Percentiles rank a stretch among this genome's conserved stretches.
These are phyloP conservation scores for Troglohyphantes excavatus DNA, from an alignment of 2,888 invertebrate genomes.

Conservation along the genomic window DNA sequence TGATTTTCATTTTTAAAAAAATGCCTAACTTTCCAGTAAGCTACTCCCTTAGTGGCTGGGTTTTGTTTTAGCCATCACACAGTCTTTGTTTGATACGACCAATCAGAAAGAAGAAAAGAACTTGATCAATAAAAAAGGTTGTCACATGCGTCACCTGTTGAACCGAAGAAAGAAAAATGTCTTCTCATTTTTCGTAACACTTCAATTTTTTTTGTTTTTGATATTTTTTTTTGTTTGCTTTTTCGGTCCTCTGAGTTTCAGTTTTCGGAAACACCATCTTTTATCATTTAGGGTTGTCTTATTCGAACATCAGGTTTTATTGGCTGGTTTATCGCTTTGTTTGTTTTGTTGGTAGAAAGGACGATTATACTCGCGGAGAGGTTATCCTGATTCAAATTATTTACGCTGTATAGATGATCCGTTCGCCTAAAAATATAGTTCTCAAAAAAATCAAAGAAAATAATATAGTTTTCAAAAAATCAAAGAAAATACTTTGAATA, in stretches of 20 bases:
- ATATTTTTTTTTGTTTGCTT: background rate
- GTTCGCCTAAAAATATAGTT: too few relatives aligned
- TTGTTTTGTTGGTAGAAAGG: too few relatives aligned
- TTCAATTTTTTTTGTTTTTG: background rate
- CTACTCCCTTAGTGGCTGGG: background rate
- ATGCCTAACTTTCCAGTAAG: too few relatives aligned
- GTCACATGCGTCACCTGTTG: conserved; percentile 56
- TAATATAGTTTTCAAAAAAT: too few relatives aligned
- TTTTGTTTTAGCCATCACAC: conserved; percentile 10
- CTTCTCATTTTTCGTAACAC: conserved; percentile 27
- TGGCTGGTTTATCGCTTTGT: conserved; percentile 20
- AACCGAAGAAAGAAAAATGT: background rate
- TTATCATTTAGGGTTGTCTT: conserved; percentile 42
- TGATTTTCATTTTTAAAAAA: too few relatives aligned
- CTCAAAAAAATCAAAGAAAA: too few relatives aligned
- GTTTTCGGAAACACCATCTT: conserved; percentile 48
- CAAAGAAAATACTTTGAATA: too few relatives aligned
- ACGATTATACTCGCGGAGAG: too few relatives aligned
- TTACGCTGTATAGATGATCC: too few relatives aligned
- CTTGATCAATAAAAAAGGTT: conserved; percentile 49
- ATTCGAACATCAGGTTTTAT: background rate
- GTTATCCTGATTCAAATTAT: too few relatives aligned
- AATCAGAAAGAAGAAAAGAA: conserved; percentile 44
- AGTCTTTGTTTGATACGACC: conserved; percentile 16
- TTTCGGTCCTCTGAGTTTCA: conserved; percentile 28